A percentile compares a stretch with the other conserved stretches of the same genome.
These are phyloP conservation scores for Actinostola sp. DNA, from an alignment of 92 coral and sea anemone species.

Conservation along the genomic window DNA sequence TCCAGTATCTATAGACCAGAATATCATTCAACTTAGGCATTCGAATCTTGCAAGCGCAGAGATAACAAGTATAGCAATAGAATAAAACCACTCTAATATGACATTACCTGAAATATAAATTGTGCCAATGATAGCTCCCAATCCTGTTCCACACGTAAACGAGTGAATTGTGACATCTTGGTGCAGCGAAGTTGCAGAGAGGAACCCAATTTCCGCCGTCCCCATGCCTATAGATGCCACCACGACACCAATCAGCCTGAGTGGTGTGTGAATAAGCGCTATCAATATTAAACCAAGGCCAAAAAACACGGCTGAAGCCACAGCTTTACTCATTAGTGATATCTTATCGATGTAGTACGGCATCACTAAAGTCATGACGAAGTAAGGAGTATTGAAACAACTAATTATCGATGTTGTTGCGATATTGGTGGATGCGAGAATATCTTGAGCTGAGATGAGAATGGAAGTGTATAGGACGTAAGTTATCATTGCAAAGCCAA, in stretches of 20 bases:
- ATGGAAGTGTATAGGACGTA: constrained; percentile 23
- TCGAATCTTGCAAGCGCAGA: too few species aligned
- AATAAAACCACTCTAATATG: too few species aligned
- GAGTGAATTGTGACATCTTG: constrained; percentile 31
- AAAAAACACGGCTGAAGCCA: constrained; percentile 3
- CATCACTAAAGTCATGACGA: constrained; percentile 14
- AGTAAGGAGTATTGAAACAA: constrained; percentile 31
- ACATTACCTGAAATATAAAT: constrained; percentile 15
- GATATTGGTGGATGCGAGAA: constrained; percentile 35
- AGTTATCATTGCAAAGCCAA: constrained; percentile 14
- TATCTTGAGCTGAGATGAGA: constrained; percentile 27
- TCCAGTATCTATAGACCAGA: too few species aligned
- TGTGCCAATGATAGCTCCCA: constrained; percentile 27
- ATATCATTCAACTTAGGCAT: too few species aligned
- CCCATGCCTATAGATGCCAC: constrained; percentile 25
- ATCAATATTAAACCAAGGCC: constrained; percentile 8
- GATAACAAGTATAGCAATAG: too few species aligned
- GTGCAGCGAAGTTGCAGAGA: constrained; percentile 34
- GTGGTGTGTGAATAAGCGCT: constrained; percentile 19
- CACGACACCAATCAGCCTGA: constrained; percentile 22
- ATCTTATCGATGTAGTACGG: constrained; percentile 31
- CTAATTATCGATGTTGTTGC: constrained; percentile 12
- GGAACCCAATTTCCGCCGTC: constrained; percentile 35
- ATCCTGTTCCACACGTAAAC: constrained; percentile 26
- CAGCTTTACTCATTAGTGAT: constrained; percentile 26